Percentiles rank a stretch among this genome's conserved stretches.
phyloP scores from a whole-genome alignment of 2,888 invertebrate genomes.

The Ceraclea dissimilis region DNA sequence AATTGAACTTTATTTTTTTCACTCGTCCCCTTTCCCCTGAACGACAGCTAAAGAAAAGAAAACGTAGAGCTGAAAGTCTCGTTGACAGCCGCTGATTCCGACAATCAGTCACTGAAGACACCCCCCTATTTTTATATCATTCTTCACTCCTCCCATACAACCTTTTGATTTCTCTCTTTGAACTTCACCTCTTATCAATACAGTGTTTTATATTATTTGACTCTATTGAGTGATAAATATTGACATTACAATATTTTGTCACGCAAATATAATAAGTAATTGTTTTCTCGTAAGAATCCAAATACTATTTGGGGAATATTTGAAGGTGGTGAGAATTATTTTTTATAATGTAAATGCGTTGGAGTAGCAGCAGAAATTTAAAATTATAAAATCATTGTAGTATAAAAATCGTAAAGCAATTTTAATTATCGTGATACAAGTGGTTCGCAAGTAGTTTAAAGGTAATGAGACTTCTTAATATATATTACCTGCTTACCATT shows the following conservation, averaged over 20 bases:
- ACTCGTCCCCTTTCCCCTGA: neutral
- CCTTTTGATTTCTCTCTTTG: constrained; percentile 15
- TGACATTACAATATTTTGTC: neutral
- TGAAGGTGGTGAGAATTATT: too few species aligned
- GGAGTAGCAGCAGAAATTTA: too few species aligned
- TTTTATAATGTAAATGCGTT: too few species aligned
- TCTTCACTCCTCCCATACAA: neutral
- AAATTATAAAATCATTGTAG: too few species aligned
- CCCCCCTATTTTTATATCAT: neutral
- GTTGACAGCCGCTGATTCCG: constrained; percentile 24
- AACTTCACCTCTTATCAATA: constrained; percentile 13
- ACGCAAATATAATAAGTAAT: neutral
- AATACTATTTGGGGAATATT: too few species aligned
- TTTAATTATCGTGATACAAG: too few species aligned
- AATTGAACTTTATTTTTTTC: constrained; percentile 19
- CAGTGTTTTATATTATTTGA: neutral
- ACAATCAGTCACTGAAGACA: constrained; percentile 24
- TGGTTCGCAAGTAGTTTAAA: too few species aligned
- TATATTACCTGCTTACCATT: too few species aligned
- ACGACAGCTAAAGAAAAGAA: neutral
- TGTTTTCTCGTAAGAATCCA: neutral
- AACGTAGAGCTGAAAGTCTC: constrained; percentile 16
- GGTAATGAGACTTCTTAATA: too few species aligned
- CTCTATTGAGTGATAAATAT: constrained; percentile 11
- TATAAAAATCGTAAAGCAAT: too few species aligned